Percentiles rank a stretch among this genome's conserved stretches.
phyloP scores from a whole-genome alignment of 2,113 vertebrate genomes.

The Trogon surrucura region DNA sequence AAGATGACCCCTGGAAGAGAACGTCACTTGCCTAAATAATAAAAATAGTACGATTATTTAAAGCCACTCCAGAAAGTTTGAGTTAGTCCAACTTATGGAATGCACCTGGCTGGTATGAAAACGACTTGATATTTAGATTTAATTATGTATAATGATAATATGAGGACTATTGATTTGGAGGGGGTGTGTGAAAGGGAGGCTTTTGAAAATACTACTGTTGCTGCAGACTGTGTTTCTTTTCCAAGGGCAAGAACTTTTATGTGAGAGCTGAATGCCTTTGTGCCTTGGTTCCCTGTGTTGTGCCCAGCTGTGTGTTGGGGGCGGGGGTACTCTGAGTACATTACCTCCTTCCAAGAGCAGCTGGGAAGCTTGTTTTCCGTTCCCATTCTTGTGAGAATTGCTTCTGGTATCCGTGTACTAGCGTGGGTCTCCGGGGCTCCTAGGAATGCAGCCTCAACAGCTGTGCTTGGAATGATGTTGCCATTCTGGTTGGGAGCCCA shows the following conservation, averaged over 20 bases:
- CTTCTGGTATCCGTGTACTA: neutral
- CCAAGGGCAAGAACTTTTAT: neutral
- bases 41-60: neutral
- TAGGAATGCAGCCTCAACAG: neutral
- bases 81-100: neutral
- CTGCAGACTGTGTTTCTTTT: neutral
- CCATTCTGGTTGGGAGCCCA: neutral
- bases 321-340: neutral
- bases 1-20: neutral
- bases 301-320: neutral
- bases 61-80: neutral
- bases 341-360: neutral
- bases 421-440: neutral
- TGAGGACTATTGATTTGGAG: neutral
- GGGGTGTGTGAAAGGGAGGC: neutral
- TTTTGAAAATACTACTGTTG: neutral
- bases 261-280: neutral
- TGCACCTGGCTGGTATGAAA: neutral
- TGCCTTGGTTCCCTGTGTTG: neutral
- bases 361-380: neutral
- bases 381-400: neutral
- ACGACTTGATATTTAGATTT: neutral
- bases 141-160: neutral
- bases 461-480: neutral
- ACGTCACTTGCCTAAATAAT: neutral